Percentiles rank a stretch among this genome's conserved stretches.
These are phyloP conservation scores for Pentamera pediparva DNA, from an alignment of 53 echinoderm and acorn worm species.

Conservation along the genomic window DNA sequence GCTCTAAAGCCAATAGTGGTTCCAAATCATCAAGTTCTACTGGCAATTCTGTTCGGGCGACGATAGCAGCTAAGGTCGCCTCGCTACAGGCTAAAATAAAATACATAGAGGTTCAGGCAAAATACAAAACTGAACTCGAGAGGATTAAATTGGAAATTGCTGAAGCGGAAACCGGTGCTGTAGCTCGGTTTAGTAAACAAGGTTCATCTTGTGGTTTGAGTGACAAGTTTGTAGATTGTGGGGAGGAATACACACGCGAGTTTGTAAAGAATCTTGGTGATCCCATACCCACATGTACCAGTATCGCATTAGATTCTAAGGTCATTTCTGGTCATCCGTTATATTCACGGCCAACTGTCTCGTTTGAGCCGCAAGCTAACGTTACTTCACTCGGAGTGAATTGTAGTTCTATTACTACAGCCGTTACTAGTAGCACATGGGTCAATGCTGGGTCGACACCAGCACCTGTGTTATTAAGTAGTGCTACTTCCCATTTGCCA, in stretches of 20 bases:
- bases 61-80: not conserved
- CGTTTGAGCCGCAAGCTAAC: too few species aligned
- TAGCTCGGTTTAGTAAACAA: not conserved
- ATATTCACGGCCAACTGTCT: too few species aligned
- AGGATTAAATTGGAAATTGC: not conserved
- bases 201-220: not conserved
- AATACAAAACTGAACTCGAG: not conserved
- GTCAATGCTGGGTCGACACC: too few species aligned
- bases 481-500: too few species aligned
- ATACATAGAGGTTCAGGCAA: constrained; percentile 3
- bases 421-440: too few species aligned
- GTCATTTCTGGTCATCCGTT: too few species aligned
- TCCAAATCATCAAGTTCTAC: not conserved
- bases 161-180: not conserved
- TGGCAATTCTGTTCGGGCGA: too few species aligned
- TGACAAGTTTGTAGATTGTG: not conserved
- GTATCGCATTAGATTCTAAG: too few species aligned
- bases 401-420: too few species aligned
- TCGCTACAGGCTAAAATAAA: constrained; percentile 6
- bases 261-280: not conserved
- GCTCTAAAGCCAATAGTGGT: not conserved
- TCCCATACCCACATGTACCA: too few species aligned
- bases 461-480: too few species aligned
- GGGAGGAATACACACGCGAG: not conserved
- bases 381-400: too few species aligned